Percentiles rank a stretch among this genome's conserved stretches.
phyloP scores from a whole-genome alignment of 1,140 invertebrate genomes.

The Pachyrhynchus sulphureomaculatus region DNA sequence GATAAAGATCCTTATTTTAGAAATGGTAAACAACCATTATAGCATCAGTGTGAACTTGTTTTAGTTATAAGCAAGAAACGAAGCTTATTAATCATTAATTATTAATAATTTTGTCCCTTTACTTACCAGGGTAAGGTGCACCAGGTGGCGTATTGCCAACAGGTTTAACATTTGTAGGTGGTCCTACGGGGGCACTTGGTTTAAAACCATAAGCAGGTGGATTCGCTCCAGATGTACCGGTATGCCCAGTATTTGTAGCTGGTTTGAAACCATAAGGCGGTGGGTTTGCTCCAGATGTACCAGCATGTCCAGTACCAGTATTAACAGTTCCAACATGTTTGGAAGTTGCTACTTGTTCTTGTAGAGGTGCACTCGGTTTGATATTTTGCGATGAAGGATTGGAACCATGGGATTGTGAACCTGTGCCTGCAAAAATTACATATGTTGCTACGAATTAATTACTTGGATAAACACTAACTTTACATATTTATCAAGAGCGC shows the following conservation, averaged over 20 bases:
- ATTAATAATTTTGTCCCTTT: too few species aligned
- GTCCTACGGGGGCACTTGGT: constrained; percentile 3
- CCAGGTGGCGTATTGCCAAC: constrained; percentile 16
- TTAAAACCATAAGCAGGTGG: constrained; percentile 9
- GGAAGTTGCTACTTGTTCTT: neutral
- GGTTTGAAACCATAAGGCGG: constrained; percentile 4
- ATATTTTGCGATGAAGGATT: neutral
- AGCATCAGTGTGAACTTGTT: too few species aligned
- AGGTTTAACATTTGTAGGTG: constrained; percentile 13
- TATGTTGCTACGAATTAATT: neutral
- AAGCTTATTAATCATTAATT: too few species aligned
- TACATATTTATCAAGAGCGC: too few species aligned
- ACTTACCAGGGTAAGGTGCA: constrained; percentile 15
- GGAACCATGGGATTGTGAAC: neutral
- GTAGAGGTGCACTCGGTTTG: constrained; percentile 18
- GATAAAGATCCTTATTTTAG: too few species aligned
- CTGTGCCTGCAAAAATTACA: neutral
- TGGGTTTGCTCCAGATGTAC: neutral
- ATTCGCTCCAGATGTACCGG: neutral
- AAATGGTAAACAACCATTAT: too few species aligned
- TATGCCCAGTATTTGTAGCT: neutral
- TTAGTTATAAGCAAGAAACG: too few species aligned
- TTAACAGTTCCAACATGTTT: constrained; percentile 5
- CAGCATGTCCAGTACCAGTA: neutral
- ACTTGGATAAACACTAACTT: neutral